These are phyloP conservation scores for Phyllopteryx taeniolatus DNA, from an alignment of 2,113 vertebrate genomes.

Conservation along the genomic window DNA sequence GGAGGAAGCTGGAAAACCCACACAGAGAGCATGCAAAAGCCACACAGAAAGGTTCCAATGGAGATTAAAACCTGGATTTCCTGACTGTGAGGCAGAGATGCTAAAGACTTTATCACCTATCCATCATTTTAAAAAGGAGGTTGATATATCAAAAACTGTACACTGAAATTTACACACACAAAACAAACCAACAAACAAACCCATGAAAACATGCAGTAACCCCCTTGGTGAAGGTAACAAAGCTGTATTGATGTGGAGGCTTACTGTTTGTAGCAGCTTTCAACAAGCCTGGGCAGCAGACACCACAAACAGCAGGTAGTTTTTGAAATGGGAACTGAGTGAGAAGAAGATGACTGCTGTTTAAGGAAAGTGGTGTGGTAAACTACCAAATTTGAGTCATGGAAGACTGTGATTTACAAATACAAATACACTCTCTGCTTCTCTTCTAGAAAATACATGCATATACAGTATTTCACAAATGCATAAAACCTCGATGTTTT, in stretches of 20 bases:
- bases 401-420: constrained; percentile 23
- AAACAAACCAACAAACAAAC: constrained; percentile 3
- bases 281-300: constrained; percentile 30
- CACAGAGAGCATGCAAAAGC: too few relatives aligned
- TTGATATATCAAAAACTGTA: background rate
- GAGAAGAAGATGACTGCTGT: constrained; percentile 60
- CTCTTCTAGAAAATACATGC: background rate
- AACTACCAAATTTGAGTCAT: constrained; percentile 47
- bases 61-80: too few relatives aligned
- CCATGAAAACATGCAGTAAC: background rate
- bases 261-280: constrained; percentile 15
- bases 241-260: background rate
- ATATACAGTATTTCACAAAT: background rate
- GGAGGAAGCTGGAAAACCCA: too few relatives aligned
- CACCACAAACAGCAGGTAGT: constrained; percentile 51
- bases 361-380: constrained; percentile 43
- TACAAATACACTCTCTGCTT: constrained; percentile 6
- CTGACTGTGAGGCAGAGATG: constrained; percentile 4
- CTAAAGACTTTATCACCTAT: background rate
- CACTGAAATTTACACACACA: background rate
- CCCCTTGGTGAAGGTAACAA: constrained; percentile 1
- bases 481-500: background rate
- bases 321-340: constrained; percentile 47
- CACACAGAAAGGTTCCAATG: too few relatives aligned
- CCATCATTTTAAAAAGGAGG: background rate